These are phyloP conservation scores for Chionomys nivalis DNA, from an alignment of 2,113 vertebrate genomes.

Conservation along the genomic window DNA sequence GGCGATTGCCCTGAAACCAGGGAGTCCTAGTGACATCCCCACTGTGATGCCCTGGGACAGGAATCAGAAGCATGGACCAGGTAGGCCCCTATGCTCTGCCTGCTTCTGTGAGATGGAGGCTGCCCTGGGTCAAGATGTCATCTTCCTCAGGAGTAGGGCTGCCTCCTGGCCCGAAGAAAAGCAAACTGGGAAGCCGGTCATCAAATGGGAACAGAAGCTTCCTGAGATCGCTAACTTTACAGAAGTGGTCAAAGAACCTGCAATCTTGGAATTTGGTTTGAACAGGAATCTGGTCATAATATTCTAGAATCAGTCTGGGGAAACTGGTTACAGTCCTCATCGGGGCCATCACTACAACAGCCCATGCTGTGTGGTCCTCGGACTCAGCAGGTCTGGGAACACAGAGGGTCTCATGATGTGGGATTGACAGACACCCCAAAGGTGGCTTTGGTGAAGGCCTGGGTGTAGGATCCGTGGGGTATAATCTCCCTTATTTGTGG, in stretches of 20 bases:
- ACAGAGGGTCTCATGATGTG: background rate
- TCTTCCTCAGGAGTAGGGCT: accelerated
- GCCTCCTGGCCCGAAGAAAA: background rate
- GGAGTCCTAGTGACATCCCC: background rate
- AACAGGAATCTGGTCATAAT: background rate
- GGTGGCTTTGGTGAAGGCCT: background rate
- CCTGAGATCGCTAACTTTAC: background rate
- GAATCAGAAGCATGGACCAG: background rate
- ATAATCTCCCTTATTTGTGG: background rate
- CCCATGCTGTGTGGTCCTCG: background rate
- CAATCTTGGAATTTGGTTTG: background rate
- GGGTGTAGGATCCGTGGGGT: background rate
- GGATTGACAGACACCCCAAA: background rate
- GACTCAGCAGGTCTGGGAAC: background rate
- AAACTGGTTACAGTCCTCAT: background rate
- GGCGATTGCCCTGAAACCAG: background rate
- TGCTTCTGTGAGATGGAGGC: background rate
- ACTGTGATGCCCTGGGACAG: background rate
- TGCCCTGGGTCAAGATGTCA: background rate
- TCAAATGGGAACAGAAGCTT: background rate
- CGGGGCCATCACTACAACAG: accelerated
- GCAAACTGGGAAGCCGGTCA: background rate
- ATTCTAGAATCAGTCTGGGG: background rate
- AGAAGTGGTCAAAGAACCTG: background rate
- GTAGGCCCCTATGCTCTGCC: background rate